Conservation (phyloP, 2,797 vertebrate species). For the Myotis planiceps region DNA sequence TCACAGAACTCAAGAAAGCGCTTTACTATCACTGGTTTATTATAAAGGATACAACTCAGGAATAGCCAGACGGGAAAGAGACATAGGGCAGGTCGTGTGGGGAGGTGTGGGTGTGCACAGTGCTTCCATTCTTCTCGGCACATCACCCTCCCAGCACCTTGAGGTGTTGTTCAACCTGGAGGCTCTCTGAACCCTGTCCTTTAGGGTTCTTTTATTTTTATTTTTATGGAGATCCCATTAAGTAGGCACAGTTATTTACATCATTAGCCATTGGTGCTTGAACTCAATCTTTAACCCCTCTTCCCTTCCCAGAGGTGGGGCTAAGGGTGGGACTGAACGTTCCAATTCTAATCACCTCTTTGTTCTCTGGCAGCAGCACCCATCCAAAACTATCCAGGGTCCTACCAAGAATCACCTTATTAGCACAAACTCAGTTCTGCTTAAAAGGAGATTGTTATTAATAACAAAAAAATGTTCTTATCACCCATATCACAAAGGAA, state of each 20-base stretch:
- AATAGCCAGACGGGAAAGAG: not conserved
- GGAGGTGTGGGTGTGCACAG: not conserved
- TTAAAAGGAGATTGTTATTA: not conserved
- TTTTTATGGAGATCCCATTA: not conserved
- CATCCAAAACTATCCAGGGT: not conserved
- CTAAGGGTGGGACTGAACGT: not conserved
- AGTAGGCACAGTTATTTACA: not conserved
- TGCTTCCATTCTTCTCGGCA: not conserved
- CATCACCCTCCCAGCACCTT: not conserved
- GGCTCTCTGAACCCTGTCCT: not conserved
- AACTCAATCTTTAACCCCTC: not conserved
- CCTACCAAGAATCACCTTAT: not conserved
- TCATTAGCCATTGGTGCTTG: not conserved
- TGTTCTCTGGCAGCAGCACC: not conserved
- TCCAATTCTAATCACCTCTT: not conserved
- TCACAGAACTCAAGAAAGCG: not conserved
- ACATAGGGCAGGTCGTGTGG: not conserved
- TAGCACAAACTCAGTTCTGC: not conserved
- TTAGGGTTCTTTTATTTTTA: not conserved
- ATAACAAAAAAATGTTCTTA: not conserved
- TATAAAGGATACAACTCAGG: not conserved
- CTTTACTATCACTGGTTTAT: not conserved
- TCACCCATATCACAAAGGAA: not conserved
- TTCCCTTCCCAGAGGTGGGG: not conserved
- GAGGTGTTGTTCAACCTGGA: not conserved